phyloP scores from a whole-genome alignment of 2,888 invertebrate species.

The Trilocha varians region DNA sequence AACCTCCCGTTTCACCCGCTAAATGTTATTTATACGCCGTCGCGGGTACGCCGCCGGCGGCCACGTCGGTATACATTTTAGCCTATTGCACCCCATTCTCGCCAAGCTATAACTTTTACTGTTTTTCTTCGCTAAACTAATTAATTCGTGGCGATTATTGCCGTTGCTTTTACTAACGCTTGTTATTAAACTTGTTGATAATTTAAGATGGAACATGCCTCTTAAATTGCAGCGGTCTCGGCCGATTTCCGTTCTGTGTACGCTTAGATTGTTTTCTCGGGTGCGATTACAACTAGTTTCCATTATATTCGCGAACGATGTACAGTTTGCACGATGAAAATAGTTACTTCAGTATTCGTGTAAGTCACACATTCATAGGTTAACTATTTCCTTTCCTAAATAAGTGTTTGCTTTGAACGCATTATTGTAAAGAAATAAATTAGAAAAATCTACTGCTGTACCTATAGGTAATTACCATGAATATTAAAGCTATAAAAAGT shows the following conservation, averaged over 20 bases:
- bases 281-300: conserved; percentile 42
- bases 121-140: conserved; percentile 55
- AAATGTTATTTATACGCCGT: conserved; percentile 69
- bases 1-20: conserved; percentile 54
- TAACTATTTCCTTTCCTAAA: too few relatives aligned
- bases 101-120: conserved; percentile 38
- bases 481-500: too few relatives aligned
- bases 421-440: too few relatives aligned
- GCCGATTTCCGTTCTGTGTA: conserved; percentile 50
- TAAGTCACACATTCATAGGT: conserved; percentile 29
- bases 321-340: conserved; percentile 39
- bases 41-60: conserved; percentile 29
- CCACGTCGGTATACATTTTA: conserved; percentile 44
- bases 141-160: conserved; percentile 64
- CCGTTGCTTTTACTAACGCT: conserved; percentile 48
- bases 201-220: conserved; percentile 64
- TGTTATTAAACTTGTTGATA: conserved; percentile 69
- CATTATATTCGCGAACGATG: conserved; percentile 51
- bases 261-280: conserved; percentile 49
- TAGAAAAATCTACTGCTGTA: too few relatives aligned
- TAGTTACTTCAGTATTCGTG: conserved; percentile 40
- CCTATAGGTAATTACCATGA: too few relatives aligned
- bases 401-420: too few relatives aligned
- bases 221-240: conserved; percentile 59
- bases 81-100: conserved; percentile 42